phyloP scores from a whole-genome alignment of 2,797 vertebrate genomes.

The Uromys caudimaculatus region DNA sequence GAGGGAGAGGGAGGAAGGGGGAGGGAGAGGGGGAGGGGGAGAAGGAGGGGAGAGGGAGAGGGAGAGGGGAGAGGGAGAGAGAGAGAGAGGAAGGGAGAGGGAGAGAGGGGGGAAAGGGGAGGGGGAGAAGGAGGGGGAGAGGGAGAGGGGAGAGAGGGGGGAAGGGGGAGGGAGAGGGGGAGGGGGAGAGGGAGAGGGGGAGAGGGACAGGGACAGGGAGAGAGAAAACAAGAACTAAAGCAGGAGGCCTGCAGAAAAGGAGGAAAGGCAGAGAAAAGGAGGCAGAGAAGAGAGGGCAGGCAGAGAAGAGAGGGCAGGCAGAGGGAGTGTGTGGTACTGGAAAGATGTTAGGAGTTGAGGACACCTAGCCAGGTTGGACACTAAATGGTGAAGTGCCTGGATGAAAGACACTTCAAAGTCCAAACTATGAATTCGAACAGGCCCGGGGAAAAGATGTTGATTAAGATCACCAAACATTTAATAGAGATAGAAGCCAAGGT shows the following conservation, averaged over 20 bases:
- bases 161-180: too few relatives aligned
- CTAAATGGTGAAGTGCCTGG: neutral
- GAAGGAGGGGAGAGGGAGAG: neutral
- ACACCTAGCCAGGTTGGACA: neutral
- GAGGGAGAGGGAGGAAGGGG: rapidly evolving
- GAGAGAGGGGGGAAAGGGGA: too few relatives aligned
- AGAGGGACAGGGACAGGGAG: too few relatives aligned
- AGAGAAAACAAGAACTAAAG: too few relatives aligned
- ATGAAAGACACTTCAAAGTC: neutral
- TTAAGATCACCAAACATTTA: neutral
- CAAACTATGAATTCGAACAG: constrained; percentile 13
- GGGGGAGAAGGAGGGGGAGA: neutral
- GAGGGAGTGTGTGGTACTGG: neutral
- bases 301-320: neutral
- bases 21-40: too few relatives aligned
- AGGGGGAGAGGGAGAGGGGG: rapidly evolving
- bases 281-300: neutral
- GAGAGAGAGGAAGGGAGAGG: too few relatives aligned
- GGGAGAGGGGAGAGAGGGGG: too few relatives aligned
- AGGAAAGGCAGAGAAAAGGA: too few relatives aligned
- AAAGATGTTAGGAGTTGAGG: neutral
- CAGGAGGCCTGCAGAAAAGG: neutral
- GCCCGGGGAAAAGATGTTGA: neutral
- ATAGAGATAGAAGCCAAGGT: neutral
- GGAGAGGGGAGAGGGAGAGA: neutral